phyloP scores from a whole-genome alignment of 2,113 vertebrate genomes.

The Periophthalmus modestus region DNA sequence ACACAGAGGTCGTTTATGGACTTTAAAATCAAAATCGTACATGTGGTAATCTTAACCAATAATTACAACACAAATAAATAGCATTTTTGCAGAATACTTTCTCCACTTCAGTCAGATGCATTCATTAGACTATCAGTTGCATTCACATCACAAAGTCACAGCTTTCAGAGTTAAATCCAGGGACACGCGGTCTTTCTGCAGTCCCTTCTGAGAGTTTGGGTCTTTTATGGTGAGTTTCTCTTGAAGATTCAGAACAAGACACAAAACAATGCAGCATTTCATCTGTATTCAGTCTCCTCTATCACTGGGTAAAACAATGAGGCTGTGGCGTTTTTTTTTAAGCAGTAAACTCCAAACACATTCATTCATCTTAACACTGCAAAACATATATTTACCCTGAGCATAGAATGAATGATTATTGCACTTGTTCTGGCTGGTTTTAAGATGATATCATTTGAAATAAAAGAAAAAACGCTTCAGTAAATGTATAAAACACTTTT shows the following conservation, averaged over 20 bases:
- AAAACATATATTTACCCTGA: neutral
- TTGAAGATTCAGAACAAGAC: neutral
- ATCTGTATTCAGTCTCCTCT: neutral
- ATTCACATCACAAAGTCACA: neutral
- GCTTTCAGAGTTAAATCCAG: neutral
- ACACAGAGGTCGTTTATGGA: too few relatives aligned
- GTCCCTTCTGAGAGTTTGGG: neutral
- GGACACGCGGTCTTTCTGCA: neutral
- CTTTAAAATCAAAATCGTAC: too few relatives aligned
- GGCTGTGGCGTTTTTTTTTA: neutral
- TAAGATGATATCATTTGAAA: neutral
- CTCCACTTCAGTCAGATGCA: too few relatives aligned
- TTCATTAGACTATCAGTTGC: too few relatives aligned
- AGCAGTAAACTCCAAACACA: neutral
- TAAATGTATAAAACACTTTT: neutral
- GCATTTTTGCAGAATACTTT: too few relatives aligned
- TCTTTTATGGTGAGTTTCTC: neutral
- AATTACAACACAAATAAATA: too few relatives aligned
- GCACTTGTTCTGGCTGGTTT: neutral
- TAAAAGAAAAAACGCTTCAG: neutral
- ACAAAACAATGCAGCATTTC: slow-evolving; percentile 3
- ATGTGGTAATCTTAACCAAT: too few relatives aligned
- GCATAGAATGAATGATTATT: neutral
- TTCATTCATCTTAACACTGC: neutral
- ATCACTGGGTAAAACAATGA: neutral